Percentiles rank a stretch among this genome's conserved stretches.
Conservation (phyloP, 2,113 vertebrate species). For the Sus scrofa region T2T-Sscrofa CM000813.6:45640001-45640500, state of each 20-base stretch:
- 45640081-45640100: not conserved
- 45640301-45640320: not conserved
- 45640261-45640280: not conserved
- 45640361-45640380: not conserved
- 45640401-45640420: not conserved
- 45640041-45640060: not conserved
- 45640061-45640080: not conserved
- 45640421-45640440: not conserved
- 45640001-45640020: not conserved
- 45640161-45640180: not conserved
- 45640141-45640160: not conserved
- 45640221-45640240: not conserved
- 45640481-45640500: constrained; percentile 42
- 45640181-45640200: not conserved
- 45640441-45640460: constrained; percentile 46
- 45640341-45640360: not conserved
- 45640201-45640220: not conserved
- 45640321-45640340: constrained; percentile 20
- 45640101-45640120: not conserved
- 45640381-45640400: not conserved
- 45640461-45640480: constrained; percentile 24
- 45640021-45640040: not conserved
- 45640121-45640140: not conserved
- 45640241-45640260: not conserved
- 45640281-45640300: not conserved